These are phyloP conservation scores for Parapsyche elsis DNA, from an alignment of 1,140 invertebrate genomes.

Conservation along the genomic window DNA sequence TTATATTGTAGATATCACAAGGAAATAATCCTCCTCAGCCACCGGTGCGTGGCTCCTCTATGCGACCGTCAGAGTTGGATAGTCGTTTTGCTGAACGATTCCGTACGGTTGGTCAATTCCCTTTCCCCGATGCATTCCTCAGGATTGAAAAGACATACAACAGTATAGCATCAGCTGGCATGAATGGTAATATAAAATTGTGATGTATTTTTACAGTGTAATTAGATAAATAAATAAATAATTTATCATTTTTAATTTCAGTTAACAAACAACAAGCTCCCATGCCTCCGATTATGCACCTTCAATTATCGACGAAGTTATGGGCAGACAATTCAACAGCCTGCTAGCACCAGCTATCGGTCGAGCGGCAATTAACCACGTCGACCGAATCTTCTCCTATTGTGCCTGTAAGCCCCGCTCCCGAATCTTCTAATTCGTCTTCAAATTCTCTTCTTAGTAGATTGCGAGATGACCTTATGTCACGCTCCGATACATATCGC, in stretches of 20 bases:
- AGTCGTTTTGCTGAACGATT: conserved; percentile 63
- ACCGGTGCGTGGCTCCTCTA: conserved; percentile 63
- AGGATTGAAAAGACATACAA: conserved; percentile 65
- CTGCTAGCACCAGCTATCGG: conserved; percentile 56
- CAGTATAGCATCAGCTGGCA: conserved; percentile 60
- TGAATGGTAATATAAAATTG: conserved; percentile 34
- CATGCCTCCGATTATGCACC: conserved; percentile 50
- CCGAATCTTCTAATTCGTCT: neutral
- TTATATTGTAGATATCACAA: conserved; percentile 8
- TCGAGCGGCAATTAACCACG: conserved; percentile 45
- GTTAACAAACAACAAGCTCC: conserved; percentile 55
- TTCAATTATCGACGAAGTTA: conserved; percentile 50
- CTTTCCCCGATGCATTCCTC: conserved; percentile 63
- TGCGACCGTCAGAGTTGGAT: conserved; percentile 62
- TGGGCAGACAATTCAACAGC: conserved; percentile 52
- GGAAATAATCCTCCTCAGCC: conserved; percentile 58
- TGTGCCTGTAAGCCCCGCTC: conserved; percentile 36
- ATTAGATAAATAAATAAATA: neutral
- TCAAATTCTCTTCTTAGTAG: conserved; percentile 17
- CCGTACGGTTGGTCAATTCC: conserved; percentile 59
- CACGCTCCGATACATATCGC: conserved; percentile 50
- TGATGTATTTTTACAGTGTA: conserved; percentile 5
- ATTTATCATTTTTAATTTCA: conserved; percentile 34
- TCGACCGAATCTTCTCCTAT: conserved; percentile 45
- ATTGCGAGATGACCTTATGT: conserved; percentile 47